A percentile compares a stretch with the other conserved stretches of the same genome.
phyloP scores from a whole-genome alignment of 2,797 vertebrate species.

The Diplodus sargus region DNA sequence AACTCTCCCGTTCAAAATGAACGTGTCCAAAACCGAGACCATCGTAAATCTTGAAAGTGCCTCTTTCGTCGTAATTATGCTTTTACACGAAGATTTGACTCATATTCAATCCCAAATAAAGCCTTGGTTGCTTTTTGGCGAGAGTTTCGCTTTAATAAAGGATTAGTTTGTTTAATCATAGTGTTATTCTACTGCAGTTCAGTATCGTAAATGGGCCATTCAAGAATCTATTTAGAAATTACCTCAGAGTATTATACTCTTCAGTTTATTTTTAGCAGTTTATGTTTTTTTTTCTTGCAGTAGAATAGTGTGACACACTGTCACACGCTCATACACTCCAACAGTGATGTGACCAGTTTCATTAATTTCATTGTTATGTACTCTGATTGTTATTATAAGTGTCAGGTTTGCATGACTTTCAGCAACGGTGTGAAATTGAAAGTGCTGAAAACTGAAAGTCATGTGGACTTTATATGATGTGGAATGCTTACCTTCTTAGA shows the following conservation, averaged over 20 bases:
- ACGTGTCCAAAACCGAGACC: too few species aligned
- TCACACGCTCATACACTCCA: neutral
- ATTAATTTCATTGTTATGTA: neutral
- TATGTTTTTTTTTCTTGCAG: neutral
- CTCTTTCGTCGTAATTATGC: too few species aligned
- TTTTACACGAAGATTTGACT: too few species aligned
- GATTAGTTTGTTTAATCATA: neutral
- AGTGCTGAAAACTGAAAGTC: neutral
- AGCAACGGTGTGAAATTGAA: slow-evolving; percentile 18
- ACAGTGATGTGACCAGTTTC: neutral
- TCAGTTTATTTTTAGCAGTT: neutral
- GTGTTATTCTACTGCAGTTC: neutral
- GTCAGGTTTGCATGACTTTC: neutral
- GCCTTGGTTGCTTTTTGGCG: too few species aligned
- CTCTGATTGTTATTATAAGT: neutral
- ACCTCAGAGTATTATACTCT: neutral
- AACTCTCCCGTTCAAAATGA: too few species aligned
- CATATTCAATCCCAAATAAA: too few species aligned
- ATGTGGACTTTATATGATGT: neutral
- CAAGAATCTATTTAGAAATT: neutral
- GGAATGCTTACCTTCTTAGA: slow-evolving; percentile 26
- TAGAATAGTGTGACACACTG: neutral
- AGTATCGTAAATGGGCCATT: neutral
- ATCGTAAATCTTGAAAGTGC: too few species aligned
- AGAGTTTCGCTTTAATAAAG: too few species aligned